Conservation (phyloP, 2,797 vertebrate species). For the Monodelphis domestica region DNA sequence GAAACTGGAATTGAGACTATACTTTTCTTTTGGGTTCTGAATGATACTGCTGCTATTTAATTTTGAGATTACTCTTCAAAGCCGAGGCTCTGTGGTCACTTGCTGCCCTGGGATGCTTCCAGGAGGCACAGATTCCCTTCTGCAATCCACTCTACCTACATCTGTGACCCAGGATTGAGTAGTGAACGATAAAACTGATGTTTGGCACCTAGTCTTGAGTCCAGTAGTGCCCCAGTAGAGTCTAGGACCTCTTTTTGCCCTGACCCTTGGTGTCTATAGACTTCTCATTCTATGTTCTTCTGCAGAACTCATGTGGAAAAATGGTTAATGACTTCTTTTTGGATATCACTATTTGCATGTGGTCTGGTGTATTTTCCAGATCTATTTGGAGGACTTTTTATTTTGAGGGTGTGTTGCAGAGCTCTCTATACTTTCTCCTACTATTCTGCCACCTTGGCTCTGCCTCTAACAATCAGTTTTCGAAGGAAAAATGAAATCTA, state of each 20-base stretch:
- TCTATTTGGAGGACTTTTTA: not conserved
- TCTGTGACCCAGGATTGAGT: too few relatives aligned
- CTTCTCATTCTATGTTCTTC: not conserved
- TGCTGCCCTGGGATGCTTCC: not conserved
- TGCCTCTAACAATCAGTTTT: not conserved
- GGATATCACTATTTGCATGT: not conserved
- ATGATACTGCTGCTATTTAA: too few relatives aligned
- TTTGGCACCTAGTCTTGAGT: not conserved
- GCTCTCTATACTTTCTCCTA: not conserved
- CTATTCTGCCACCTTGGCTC: not conserved
- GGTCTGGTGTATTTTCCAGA: not conserved
- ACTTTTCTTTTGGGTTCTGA: too few relatives aligned
- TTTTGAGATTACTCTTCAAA: too few relatives aligned
- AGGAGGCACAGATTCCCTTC: not conserved
- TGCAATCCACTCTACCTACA: not conserved
- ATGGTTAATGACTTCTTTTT: not conserved
- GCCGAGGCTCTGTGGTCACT: not conserved
- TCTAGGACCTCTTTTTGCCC: too few relatives aligned
- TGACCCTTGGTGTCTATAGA: not conserved
- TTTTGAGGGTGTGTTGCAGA: not conserved
- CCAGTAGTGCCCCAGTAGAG: not conserved
- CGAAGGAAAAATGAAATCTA: not conserved
- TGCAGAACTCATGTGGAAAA: not conserved
- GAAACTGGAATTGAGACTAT: too few relatives aligned
- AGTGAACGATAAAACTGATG: not conserved